phyloP scores from a whole-genome alignment of 2,113 vertebrate species.

The Callopanchax toddi region DNA sequence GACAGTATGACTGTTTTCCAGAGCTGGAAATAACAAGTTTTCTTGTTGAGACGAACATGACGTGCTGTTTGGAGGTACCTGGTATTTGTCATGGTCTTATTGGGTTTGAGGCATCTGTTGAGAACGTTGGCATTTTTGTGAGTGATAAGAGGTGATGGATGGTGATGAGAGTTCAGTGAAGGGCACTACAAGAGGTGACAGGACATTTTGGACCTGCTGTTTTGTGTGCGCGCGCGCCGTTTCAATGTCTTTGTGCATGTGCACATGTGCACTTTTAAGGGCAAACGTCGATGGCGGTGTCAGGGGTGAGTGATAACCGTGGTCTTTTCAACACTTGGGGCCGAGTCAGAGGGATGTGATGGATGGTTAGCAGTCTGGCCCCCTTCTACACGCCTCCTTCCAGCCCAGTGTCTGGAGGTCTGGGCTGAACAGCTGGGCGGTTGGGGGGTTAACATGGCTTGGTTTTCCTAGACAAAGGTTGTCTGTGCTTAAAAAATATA shows the following conservation, averaged over 20 bases:
- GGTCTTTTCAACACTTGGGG: conserved; percentile 70
- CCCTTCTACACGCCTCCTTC: conserved; percentile 48
- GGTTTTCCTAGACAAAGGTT: conserved; percentile 43
- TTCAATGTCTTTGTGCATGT: conserved; percentile 23
- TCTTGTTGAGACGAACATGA: conserved; percentile 26
- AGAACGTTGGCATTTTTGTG: conserved; percentile 65
- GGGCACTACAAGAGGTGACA: conserved; percentile 62
- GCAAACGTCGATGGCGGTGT: conserved; percentile 71
- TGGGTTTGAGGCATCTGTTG: conserved; percentile 64
- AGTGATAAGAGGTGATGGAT: conserved; percentile 73
- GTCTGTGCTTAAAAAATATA: conserved; percentile 12
- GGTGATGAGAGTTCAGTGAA: conserved; percentile 65
- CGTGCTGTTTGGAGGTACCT: conserved; percentile 63
- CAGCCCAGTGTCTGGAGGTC: conserved; percentile 54
- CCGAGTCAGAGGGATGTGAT: conserved; percentile 72
- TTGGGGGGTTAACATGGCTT: conserved; percentile 35
- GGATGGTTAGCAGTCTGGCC: conserved; percentile 67
- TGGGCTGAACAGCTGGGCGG: conserved; percentile 22
- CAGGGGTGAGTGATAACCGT: conserved; percentile 79
- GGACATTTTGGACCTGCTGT: conserved; percentile 50
- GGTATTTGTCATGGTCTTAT: conserved; percentile 51
- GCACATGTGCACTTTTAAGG: conserved; percentile 36
- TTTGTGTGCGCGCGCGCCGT: conserved; percentile 37
- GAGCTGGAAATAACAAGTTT: conserved; percentile 26
- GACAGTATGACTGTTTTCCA: conserved; percentile 33